Conservation (phyloP, 2,113 vertebrate genomes). For the Galeopterus variegatus region DNA sequence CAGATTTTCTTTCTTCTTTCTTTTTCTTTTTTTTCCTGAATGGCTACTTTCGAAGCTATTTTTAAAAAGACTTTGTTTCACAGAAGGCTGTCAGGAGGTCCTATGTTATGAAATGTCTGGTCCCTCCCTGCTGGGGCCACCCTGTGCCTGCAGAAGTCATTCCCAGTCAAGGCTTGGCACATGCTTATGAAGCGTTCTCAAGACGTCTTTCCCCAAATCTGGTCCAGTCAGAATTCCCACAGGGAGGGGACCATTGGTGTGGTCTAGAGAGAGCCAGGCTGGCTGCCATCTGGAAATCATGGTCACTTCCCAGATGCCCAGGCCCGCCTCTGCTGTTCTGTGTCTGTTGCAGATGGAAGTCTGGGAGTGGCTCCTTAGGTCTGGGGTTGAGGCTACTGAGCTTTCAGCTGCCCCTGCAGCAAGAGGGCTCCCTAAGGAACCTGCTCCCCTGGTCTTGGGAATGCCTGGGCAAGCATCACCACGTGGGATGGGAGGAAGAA, state of each 20-base stretch:
- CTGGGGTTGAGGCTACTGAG: not conserved
- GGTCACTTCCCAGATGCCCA: not conserved
- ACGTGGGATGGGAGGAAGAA: not conserved
- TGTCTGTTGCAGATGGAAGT: not conserved
- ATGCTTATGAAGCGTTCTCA: accelerated
- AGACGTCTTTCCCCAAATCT: not conserved
- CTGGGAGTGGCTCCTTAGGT: not conserved
- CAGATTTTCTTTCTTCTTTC: not conserved
- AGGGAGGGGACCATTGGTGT: not conserved
- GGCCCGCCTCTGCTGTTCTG: accelerated
- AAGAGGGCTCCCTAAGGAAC: too few relatives aligned
- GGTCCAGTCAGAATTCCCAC: not conserved
- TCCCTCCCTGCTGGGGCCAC: not conserved
- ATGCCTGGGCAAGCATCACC: not conserved
- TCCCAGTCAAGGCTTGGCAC: not conserved
- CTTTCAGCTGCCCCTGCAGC: accelerated
- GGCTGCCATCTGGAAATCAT: not conserved
- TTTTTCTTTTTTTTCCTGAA: not conserved
- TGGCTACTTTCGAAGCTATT: slow-evolving; percentile 43
- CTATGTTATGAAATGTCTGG: not conserved
- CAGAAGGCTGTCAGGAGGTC: not conserved
- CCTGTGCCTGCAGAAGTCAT: accelerated
- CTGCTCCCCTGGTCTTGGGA: not conserved
- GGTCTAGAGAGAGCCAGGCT: not conserved
- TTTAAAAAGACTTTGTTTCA: slow-evolving; percentile 59